Base-by-base conservation (phyloP, 2,113 vertebrate genomes). In the Myrmophylax atrothorax region DNA sequence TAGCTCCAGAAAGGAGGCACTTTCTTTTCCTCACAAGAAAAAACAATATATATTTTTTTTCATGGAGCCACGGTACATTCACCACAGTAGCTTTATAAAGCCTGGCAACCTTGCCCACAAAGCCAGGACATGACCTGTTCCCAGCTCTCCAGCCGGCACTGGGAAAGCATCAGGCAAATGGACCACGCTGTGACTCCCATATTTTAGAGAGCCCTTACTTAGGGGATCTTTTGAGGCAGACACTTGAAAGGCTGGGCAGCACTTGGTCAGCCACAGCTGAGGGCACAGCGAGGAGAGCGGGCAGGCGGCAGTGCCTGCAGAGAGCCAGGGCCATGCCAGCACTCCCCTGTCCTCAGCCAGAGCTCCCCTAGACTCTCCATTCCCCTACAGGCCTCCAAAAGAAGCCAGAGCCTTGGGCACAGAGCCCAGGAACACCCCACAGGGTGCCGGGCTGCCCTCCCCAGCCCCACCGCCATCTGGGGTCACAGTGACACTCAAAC, bases 401-500 rank as follows among this genome's bases (percentile, higher is more conserved):
- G 9, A 11, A 7, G 42, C n/a, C 37, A 15, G 7, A 9, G 2
- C 31, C 56, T 6, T 15, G 9, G 12, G 10, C 40, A 16, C 24
- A 4, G 5, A 26, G 44, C 18, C 67, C 37, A 18, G 14, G 6
- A 58, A 53, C 10, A n/a, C 23, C 6, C 3, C 62, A 20, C 42
- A 35, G 37, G 7, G 8, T 68, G 26, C 46, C 1, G 29, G 50
- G 31, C 8, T 50, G 31, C 35, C 46, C 22, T 37, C 18, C 29
- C 12, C 6, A 1, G 46, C 12, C 14, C 24, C 1, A 0, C 20
- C 5, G 1, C 44, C 6, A 1, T 1, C 18, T 20, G 22, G 42
- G 50, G 22, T 40, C 37, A 66, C 28, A 33, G 22, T 3, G 3
- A 52, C 9, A 10, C 50, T 6, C 0, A 5, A 80, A 59, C 17